These are phyloP conservation scores for Apaloderma vittatum DNA, from an alignment of 2,113 vertebrate genomes.

Conservation along the genomic window DNA sequence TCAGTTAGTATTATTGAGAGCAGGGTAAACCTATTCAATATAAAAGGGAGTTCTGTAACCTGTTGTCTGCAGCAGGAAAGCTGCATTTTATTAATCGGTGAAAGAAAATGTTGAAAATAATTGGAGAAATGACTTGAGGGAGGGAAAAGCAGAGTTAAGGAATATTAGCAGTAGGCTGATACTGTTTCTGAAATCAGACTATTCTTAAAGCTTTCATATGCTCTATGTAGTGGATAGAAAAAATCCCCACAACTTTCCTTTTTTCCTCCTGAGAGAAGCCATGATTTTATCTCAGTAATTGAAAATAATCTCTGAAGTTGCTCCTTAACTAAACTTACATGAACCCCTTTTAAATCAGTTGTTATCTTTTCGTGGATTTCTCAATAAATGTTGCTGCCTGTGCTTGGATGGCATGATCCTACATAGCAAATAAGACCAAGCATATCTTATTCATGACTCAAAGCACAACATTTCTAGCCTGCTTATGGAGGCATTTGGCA, in stretches of 20 bases:
- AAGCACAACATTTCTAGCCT: slow-evolving; percentile 58
- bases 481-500: slow-evolving; percentile 34
- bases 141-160: slow-evolving; percentile 3
- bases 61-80: slow-evolving; percentile 41
- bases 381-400: slow-evolving; percentile 71
- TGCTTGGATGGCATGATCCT: slow-evolving; percentile 8
- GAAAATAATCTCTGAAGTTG: slow-evolving; percentile 83
- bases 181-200: slow-evolving; percentile 37
- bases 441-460: slow-evolving; percentile 55
- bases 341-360: slow-evolving; percentile 76
- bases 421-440: slow-evolving; percentile 57
- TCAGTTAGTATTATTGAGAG: background rate
- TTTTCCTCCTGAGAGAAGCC: slow-evolving; percentile 43
- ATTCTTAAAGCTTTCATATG: slow-evolving; percentile 62
- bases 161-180: slow-evolving; percentile 13
- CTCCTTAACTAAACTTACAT: slow-evolving; percentile 79
- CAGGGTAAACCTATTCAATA: background rate
- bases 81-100: slow-evolving; percentile 35
- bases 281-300: slow-evolving; percentile 85
- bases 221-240: slow-evolving; percentile 44
- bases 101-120: slow-evolving; percentile 60
- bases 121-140: slow-evolving; percentile 27
- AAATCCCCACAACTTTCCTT: background rate
- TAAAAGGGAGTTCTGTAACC: slow-evolving; percentile 29
- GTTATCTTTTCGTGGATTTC: slow-evolving; percentile 77